Base-by-base conservation (phyloP, 2,797 vertebrate genomes). In the Avahi laniger region DNA sequence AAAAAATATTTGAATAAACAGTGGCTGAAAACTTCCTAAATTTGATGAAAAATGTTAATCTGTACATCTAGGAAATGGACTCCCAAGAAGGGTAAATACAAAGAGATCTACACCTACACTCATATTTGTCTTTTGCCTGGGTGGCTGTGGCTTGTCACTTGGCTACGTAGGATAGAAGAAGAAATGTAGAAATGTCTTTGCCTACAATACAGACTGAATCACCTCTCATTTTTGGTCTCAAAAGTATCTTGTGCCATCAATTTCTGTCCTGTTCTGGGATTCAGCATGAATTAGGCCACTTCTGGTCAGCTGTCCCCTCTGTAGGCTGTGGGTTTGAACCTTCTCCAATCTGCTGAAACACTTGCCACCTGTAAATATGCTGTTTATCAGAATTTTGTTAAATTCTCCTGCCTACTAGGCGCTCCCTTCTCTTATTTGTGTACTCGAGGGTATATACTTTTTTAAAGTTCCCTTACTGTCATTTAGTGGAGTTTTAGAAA, bases 351-450 rank as follows among this genome's bases (percentile, higher is more conserved):
- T 61, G 54, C 65, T 79, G 50, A 52, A 50, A 48, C 2, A 43
- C 89, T 85, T 73, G 46, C 30, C 17, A 11, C 20, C 48, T 92
- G 28, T 82, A 61, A 78, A 30, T 69, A 46, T 61, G 28, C 78
- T 80, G 20, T 67, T 82, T 84, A 17, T 69, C n/a, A 85, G 69
- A 84, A 80, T 89, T 89, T 65, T 79, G 24, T 94, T 92, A 52
- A 89, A 83, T 46, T 85, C 54, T 41, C 57, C 80, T 72, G 33
- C 41, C 24, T 46, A 26, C 35, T 88, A 0, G 28, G 22, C n/a
- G 54, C 10, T 76, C 33, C 22, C 18, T 67, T 70, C 59, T 89
- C 9, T 24, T 73, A 28, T 46, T 67, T 67, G 67, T 91, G 52
- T 67, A 30, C 41, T 50, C 30, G 7, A 70, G 24, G 52, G 38